These are phyloP conservation scores for Tetropium fuscum DNA, from an alignment of 2,888 invertebrate species.

Conservation along the genomic window DNA sequence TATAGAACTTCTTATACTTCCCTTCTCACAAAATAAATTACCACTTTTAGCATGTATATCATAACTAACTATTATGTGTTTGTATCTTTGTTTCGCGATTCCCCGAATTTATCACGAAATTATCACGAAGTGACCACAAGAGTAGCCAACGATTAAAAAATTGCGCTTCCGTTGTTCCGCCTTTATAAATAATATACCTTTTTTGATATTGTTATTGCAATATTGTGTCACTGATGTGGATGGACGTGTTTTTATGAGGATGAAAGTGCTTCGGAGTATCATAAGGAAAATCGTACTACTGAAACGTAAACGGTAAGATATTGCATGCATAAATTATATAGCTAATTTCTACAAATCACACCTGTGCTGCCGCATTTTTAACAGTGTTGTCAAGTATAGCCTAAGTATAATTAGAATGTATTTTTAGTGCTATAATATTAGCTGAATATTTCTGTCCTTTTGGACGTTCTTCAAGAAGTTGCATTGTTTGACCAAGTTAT, in stretches of 20 bases:
- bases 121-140: conserved; percentile 8
- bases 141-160: conserved; percentile 10
- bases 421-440: too few relatives aligned
- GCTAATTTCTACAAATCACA: too few relatives aligned
- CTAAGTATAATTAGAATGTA: too few relatives aligned
- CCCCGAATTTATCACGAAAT: conserved; percentile 12
- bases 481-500: too few relatives aligned
- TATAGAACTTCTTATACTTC: too few relatives aligned
- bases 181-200: conserved; percentile 1
- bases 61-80: neutral
- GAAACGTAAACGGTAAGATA: conserved; percentile 23
- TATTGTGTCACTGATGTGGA: neutral
- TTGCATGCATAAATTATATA: too few relatives aligned
- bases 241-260: conserved; percentile 5
- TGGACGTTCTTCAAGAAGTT: too few relatives aligned
- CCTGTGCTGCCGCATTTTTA: too few relatives aligned
- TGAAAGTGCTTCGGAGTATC: conserved; percentile 29
- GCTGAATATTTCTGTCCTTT: too few relatives aligned
- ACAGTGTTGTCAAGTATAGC: too few relatives aligned
- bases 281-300: conserved; percentile 31
- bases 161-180: conserved; percentile 4
- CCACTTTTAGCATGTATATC: too few relatives aligned
- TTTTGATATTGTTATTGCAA: neutral
- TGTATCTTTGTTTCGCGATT: neutral
- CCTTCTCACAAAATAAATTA: too few relatives aligned